These are phyloP conservation scores for Barbus barbus DNA, from an alignment of 2,113 vertebrate species.

Conservation along the genomic window DNA sequence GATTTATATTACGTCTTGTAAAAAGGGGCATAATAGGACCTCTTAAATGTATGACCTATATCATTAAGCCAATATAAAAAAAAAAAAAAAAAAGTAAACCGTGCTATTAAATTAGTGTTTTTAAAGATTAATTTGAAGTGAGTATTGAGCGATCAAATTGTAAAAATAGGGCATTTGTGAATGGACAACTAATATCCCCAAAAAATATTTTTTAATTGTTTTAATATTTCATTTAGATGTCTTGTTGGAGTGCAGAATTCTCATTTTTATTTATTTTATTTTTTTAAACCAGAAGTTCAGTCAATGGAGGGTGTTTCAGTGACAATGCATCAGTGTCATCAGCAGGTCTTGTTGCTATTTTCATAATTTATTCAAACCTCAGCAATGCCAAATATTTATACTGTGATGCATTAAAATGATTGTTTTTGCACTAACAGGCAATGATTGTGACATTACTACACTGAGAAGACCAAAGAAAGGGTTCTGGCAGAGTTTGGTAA, in stretches of 20 bases:
- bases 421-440: not conserved
- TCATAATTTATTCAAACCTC: not conserved
- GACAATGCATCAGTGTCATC: constrained; percentile 1
- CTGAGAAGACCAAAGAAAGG: constrained; percentile 44
- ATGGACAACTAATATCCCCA: not conserved
- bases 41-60: too few relatives aligned
- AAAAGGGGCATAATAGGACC: too few relatives aligned
- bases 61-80: too few relatives aligned
- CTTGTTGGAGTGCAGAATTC: not conserved
- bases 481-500: constrained; percentile 55
- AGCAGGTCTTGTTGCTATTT: constrained; percentile 35
- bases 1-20: too few relatives aligned
- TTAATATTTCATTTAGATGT: too few relatives aligned
- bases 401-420: not conserved
- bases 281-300: constrained; percentile 13
- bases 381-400: not conserved
- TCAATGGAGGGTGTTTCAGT: constrained; percentile 19
- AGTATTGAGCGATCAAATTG: not conserved
- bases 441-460: not conserved
- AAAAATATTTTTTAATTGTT: too few relatives aligned
- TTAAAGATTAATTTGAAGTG: too few relatives aligned
- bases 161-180: not conserved
- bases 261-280: not conserved
- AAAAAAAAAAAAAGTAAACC: too few relatives aligned
- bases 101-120: too few relatives aligned